Conservation (phyloP, 2,888 invertebrate species). For the Caenorhabditis afra region DNA sequence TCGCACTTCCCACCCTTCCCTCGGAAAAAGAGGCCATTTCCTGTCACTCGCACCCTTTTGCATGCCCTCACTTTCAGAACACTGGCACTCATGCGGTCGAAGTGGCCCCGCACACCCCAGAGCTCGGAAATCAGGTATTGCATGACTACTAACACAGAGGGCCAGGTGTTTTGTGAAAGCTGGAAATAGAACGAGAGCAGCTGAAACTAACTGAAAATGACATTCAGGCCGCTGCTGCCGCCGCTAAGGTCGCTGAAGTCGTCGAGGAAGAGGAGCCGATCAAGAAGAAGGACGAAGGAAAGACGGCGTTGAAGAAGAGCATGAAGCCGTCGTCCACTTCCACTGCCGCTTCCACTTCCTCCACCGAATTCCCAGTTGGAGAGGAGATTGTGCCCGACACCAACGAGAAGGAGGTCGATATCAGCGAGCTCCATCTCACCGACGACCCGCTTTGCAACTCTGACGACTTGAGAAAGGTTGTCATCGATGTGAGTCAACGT, state of each 20-base stretch:
- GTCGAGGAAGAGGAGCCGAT: constrained; percentile 58
- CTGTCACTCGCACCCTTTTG: constrained; percentile 12
- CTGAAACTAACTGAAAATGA: constrained; percentile 15
- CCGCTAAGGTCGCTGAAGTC: constrained; percentile 65
- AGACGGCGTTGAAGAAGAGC: constrained; percentile 38
- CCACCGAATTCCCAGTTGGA: constrained; percentile 55
- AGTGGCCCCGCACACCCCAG: constrained; percentile 38
- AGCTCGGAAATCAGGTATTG: constrained; percentile 44
- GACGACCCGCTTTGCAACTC: constrained; percentile 79
- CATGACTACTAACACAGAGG: background rate
- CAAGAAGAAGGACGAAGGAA: constrained; percentile 53
- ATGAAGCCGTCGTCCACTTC: constrained; percentile 23
- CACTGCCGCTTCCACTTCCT: constrained; percentile 16
- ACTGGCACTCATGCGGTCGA: constrained; percentile 44
- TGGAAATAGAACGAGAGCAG: background rate
- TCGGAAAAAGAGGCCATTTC: too few relatives aligned
- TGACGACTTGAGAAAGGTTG: constrained; percentile 76
- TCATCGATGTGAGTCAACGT: constrained; percentile 68
- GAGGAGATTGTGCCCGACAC: constrained; percentile 61
- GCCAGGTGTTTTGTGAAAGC: too few relatives aligned
- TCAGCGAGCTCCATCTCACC: constrained; percentile 73
- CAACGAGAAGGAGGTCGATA: constrained; percentile 67
- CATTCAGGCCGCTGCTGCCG: constrained; percentile 60
- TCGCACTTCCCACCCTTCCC: constrained; percentile 20
- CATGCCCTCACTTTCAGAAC: constrained; percentile 45